Evolutionary conservation across 2,888 invertebrate species (phyloP).

Genomic region (Hipparchia sbordonii): DNA sequence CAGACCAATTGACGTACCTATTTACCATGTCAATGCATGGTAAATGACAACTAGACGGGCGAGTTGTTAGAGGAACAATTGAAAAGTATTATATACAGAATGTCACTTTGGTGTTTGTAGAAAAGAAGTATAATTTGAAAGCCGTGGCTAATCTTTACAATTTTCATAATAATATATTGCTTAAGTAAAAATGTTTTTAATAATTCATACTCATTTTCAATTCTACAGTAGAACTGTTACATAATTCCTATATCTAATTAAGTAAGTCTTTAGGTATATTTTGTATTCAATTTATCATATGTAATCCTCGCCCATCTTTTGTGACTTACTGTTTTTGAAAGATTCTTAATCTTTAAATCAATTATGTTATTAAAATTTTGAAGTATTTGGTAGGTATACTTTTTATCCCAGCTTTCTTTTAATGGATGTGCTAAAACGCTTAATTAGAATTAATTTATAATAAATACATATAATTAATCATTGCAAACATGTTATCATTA

Average conservation of each 20-base stretch:
- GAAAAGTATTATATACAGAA: conserved; percentile 22
- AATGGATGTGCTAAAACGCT: not conserved
- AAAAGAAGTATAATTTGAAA: conserved; percentile 16
- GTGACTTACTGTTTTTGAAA: conserved; percentile 1
- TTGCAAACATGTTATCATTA: not conserved
- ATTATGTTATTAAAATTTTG: conserved; percentile 1
- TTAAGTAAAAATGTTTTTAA: conserved; percentile 12
- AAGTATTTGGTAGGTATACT: not conserved
- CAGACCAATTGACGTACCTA: conserved; percentile 28
- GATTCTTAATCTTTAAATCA: not conserved
- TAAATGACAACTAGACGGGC: conserved; percentile 25
- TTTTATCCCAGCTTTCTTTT: conserved; percentile 8
- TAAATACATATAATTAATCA: no score
- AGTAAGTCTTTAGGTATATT: not conserved
- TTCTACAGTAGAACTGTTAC: conserved; percentile 1
- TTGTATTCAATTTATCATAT: not conserved
- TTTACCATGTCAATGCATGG: conserved; percentile 30
- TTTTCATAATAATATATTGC: conserved; percentile 12
- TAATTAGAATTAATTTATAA: not conserved
- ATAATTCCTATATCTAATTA: no score
- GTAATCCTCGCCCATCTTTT: not conserved
- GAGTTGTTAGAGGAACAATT: conserved; percentile 23
- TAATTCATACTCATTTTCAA: not conserved
- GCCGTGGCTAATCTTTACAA: conserved; percentile 26
- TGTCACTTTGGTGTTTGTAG: conserved; percentile 18